Evolutionary conservation across 1,140 invertebrate species (phyloP).

Genomic region (Pseudomyrmex gracilis): DNA sequence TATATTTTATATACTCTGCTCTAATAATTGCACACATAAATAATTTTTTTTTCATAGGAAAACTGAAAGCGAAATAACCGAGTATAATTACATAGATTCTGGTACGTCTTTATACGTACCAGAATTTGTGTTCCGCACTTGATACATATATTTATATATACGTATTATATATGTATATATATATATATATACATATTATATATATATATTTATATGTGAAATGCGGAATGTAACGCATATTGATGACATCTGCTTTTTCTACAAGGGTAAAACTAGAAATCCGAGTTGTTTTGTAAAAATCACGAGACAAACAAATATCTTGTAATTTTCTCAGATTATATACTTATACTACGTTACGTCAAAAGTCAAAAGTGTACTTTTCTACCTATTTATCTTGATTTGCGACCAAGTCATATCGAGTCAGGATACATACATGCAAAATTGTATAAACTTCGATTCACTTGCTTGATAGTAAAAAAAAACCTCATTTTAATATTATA

Average conservation of each 20-base stretch:
- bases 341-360: conserved; percentile 19
- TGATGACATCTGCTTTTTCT: conserved; percentile 28
- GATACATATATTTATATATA: conserved; percentile 18
- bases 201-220: conserved; percentile 26
- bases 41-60: conserved; percentile 66
- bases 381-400: conserved; percentile 33
- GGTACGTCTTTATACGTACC: conserved; percentile 38
- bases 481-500: conserved; percentile 18
- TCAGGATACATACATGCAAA: not conserved
- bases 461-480: not conserved
- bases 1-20: conserved; percentile 75
- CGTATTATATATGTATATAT: conserved; percentile 44
- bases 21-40: conserved; percentile 62
- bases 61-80: conserved; percentile 26
- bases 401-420: not conserved
- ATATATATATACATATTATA: conserved; percentile 20
- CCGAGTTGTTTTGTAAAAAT: no score
- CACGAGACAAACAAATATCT: no score
- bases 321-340: no score
- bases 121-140: not conserved
- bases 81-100: conserved; percentile 39
- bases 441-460: not conserved
- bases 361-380: conserved; percentile 27
- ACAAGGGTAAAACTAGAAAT: no score
- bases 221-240: conserved; percentile 40